These are phyloP conservation scores for Tachysurus vachellii DNA, from an alignment of 2,113 vertebrate genomes.

Conservation along the genomic window DNA sequence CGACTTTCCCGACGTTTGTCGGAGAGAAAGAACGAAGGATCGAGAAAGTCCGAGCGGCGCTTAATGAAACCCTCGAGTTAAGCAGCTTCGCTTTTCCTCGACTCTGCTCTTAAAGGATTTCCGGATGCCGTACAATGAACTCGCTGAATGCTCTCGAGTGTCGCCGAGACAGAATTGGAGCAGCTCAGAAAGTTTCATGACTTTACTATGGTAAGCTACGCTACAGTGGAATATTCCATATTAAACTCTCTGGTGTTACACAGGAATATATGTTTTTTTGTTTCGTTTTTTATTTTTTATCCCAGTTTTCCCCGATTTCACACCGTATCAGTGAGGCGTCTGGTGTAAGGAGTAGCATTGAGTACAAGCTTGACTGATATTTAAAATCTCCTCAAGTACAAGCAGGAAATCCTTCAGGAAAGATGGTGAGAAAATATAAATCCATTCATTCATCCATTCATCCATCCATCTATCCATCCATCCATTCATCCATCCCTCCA, in stretches of 20 bases:
- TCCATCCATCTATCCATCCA: no score
- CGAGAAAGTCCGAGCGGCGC: constrained; percentile 76
- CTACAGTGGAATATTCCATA: constrained; percentile 8
- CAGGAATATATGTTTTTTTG: no score
- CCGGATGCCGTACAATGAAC: constrained; percentile 22
- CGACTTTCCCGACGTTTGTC: background rate
- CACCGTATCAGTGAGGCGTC: no score
- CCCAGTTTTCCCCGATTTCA: no score
- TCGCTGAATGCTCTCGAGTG: constrained; percentile 49
- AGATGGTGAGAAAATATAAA: no score
- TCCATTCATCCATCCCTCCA: no score
- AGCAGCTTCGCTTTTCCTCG: constrained; percentile 54
- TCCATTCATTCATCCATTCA: no score
- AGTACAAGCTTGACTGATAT: no score
- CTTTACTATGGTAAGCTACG: constrained; percentile 51
- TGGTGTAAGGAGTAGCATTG: no score
- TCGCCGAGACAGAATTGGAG: constrained; percentile 71
- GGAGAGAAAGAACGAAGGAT: constrained; percentile 53
- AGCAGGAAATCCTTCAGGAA: no score
- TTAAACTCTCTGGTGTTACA: background rate
- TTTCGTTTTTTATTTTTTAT: no score
- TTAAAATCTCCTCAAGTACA: no score
- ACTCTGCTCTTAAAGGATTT: constrained; percentile 49
- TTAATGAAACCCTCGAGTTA: constrained; percentile 71
- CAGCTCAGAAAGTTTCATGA: constrained; percentile 76